Base-by-base conservation (phyloP, 2,113 vertebrate genomes). In the Ciconia maguari region DNA sequence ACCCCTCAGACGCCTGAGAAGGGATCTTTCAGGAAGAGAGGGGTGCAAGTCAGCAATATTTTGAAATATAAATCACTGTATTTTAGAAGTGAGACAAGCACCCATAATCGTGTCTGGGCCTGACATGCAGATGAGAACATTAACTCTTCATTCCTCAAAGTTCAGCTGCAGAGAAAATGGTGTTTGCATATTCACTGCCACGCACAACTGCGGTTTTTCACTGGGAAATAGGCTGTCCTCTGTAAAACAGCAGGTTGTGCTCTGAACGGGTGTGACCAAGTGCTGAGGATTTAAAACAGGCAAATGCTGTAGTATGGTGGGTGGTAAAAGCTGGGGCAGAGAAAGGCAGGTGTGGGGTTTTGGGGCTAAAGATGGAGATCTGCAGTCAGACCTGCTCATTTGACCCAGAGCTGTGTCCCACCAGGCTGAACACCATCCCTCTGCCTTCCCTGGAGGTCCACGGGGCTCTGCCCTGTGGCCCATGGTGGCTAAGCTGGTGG, bases 291-390 rank as follows among this genome's bases (percentile, higher is more conserved):
- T 55, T 36, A 27, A 49, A 42, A 17, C 4, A 6, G 27, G 32
- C 32, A 19, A 41, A 20, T 2, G 6, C 13, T 0, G 1, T 21
- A 22, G 29, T 1, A 0, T 3, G 29, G 29, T n/a, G 44, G 6
- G 4, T 24, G 32, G 51, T 5, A 51, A 44, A 24, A 44, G 41
- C 4, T 19, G 25, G 46, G 20, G 34, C n/a, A 61, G 21, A 54
- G 24, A 61, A 54, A 42, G 25, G 34, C 20, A n/a, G 10, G 12
- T 19, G 34, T 29, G 24, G 27, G 24, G 16, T 1, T 27, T 54
- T 3, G 16, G 54, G 34, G 20, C 24, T 92, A 13, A 36, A 68
- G 24, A 26, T 26, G 52, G 52, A 66, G 16, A 17, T 48, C 14
- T 30, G 19, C 9, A 17, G 70, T 15, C 30, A 36, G 26, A 42